Evolutionary conservation across 2,888 invertebrate species (phyloP), one percentile per base, ranked within the genome.

Genomic region (Fabriciana adippe): DNA sequence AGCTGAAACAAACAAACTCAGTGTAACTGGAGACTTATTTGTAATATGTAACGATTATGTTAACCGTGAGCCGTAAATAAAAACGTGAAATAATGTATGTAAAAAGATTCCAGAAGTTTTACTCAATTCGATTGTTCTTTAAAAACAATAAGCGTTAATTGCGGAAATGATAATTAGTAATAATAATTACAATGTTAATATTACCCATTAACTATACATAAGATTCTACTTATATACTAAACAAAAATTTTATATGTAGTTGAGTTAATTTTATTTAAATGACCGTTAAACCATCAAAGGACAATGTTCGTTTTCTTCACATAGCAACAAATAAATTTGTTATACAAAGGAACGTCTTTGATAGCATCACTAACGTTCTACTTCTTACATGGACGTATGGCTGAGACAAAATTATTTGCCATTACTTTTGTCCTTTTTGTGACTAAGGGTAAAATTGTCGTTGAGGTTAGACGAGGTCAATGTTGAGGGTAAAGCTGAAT

Each of bases 81-180:
- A 35, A 35, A 35, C 35, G 8, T 35, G 8, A 35, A 35, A 35
- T 8, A 35, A 8, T 35, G 35, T 16, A 48, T 41, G 21, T 13
- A 41, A 53, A 26, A 65, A n/a, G 14, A 8, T 45, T 45, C 26
- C 11, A 45, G 47, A 65, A 31, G 14, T 45, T 48, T 13, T 48
- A 57, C 45, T 51, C 11, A 15, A 11, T 26, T 53, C 51, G 21
- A 53, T 47, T 16, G 51, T 65, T 53, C 53, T 26, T 8, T 4
- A 55, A 3, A 59, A 59, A 59, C 26, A 64, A 51, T 53, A 51
- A 31, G 26, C 45, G 45, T 26, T 53, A 51, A 51, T 61, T 41
- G 51, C 41, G 51, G 18, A 35, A 51, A 51, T 35, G 51, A 16
- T 35, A 53, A 53, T 41, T 47, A 55, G 41, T 61, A 6, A 15